Evolutionary conservation across 2,113 vertebrate species (phyloP).

Genomic region (Syrrhaptes paradoxus): DNA sequence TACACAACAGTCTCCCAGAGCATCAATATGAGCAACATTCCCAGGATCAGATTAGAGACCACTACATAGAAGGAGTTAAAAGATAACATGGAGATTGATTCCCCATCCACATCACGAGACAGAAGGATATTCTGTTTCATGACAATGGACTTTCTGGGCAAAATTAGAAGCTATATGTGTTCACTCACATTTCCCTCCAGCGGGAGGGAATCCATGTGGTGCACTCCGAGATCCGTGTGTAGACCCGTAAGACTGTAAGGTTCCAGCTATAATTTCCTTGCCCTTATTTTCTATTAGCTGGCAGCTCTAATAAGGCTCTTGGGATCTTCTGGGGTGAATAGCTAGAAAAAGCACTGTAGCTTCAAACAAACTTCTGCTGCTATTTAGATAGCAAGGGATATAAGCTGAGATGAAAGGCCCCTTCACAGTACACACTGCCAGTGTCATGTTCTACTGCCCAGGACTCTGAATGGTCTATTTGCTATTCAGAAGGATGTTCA

Average conservation of each 20-base stretch:
- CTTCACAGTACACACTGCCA: not conserved
- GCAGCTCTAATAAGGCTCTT: slow-evolving; percentile 4
- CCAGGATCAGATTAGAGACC: not conserved
- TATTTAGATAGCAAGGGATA: not conserved
- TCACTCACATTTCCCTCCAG: not conserved
- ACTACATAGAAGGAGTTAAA: not conserved
- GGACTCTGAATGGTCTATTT: not conserved
- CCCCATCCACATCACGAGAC: not conserved
- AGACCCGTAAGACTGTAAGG: slow-evolving; percentile 21
- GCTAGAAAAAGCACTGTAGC: slow-evolving; percentile 24
- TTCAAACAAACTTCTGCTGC: slow-evolving; percentile 11
- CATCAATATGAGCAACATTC: not conserved
- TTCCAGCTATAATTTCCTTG: slow-evolving; percentile 31
- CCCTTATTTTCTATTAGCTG: slow-evolving; percentile 31
- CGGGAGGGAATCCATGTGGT: not conserved
- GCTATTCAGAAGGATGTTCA: not conserved
- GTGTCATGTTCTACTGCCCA: not conserved
- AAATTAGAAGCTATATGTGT: not conserved
- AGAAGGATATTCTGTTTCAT: not conserved
- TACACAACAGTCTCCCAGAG: rapidly evolving
- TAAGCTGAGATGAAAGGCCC: slow-evolving; percentile 32
- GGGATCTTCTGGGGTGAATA: not conserved
- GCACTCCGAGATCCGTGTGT: slow-evolving; percentile 6
- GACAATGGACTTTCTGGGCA: not conserved
- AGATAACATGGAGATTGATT: not conserved